Base-by-base conservation (phyloP, 2,113 vertebrate genomes). In the Siniperca chuatsi region DNA sequence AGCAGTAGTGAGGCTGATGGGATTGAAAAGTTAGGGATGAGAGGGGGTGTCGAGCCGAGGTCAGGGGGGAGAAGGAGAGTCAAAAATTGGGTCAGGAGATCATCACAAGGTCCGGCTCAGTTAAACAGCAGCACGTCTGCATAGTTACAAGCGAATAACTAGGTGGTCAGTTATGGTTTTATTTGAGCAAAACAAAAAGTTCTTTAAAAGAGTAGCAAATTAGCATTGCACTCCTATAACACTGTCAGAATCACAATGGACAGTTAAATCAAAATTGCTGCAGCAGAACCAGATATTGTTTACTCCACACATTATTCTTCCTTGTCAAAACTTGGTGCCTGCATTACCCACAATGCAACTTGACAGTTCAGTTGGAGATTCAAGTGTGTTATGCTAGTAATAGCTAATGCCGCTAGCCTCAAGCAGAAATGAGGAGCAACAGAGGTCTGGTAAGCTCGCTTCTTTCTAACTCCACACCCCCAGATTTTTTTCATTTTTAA, bases 1-100 rank as follows among this genome's bases (percentile, higher is more conserved):
- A 93, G 84, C 94, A 93, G 70, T 68, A 87, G 81, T 86, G 78
- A 87, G 85, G 93, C 80, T 94, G 93, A 94, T 95, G 86, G 94
- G 92, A 94, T 94, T 94, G 90, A 92, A 93, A 90, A 89, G 85
- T 92, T 90, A 81, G 75, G 79, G 89, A 91, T 89, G 87, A 82
- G 87, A 79, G 79, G 81, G 79, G 83, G 61, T 83, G 61, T 75
- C 13, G 75, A 52, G 72, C n/a, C 5, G 76, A 81, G 85, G 82
- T 88, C 79, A 85, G 79, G 42, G 64, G 70, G 71, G 84, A 85
- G 75, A 85, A 50, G 48, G 67, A 78, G 85, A 87, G 79, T 81
- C 83, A 75, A 78, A 89, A 89, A 89, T 61, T 84, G 78, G 89
- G 92, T 94, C 95, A 95, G 92, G 77, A 90, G 92, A 94, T 92